Evolutionary conservation across 2,888 invertebrate genomes (phyloP).

Genomic region (Andrena praecox): DNA sequence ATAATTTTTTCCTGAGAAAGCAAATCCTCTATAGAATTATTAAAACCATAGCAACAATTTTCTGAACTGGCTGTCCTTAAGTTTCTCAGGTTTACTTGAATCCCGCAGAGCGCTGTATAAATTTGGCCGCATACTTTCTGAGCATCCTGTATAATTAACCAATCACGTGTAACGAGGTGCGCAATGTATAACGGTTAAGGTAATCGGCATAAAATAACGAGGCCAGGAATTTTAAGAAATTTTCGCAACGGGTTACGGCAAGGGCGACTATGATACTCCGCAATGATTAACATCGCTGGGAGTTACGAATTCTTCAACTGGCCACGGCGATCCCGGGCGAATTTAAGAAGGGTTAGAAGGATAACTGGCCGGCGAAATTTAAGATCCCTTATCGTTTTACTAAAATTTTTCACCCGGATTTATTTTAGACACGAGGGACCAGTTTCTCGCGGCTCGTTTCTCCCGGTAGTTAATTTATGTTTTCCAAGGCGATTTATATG

Average conservation of each 20-base stretch:
- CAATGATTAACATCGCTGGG: background rate
- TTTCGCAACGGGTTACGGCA: background rate
- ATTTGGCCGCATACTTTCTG: conserved; percentile 4
- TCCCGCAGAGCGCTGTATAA: background rate
- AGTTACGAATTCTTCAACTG: background rate
- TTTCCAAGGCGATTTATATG: conserved; percentile 52
- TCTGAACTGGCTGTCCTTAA: background rate
- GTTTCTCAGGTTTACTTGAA: background rate
- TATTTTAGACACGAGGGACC: conserved; percentile 41
- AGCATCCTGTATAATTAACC: conserved; percentile 29
- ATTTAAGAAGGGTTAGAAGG: conserved; percentile 8
- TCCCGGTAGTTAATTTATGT: conserved; percentile 51
- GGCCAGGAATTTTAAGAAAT: background rate
- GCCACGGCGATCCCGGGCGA: background rate
- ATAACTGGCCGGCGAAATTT: conserved; percentile 28
- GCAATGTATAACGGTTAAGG: conserved; percentile 23
- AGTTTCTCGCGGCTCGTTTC: conserved; percentile 44
- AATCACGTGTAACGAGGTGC: conserved; percentile 22
- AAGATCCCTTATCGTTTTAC: conserved; percentile 48
- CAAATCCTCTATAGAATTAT: background rate
- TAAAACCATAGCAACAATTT: background rate
- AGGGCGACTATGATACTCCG: background rate
- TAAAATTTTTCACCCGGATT: conserved; percentile 41
- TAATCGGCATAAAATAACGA: conserved; percentile 28
- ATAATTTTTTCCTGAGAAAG: background rate